Evolutionary conservation across 1,140 invertebrate genomes (phyloP).

Genomic region (Hestina assimilis): DNA sequence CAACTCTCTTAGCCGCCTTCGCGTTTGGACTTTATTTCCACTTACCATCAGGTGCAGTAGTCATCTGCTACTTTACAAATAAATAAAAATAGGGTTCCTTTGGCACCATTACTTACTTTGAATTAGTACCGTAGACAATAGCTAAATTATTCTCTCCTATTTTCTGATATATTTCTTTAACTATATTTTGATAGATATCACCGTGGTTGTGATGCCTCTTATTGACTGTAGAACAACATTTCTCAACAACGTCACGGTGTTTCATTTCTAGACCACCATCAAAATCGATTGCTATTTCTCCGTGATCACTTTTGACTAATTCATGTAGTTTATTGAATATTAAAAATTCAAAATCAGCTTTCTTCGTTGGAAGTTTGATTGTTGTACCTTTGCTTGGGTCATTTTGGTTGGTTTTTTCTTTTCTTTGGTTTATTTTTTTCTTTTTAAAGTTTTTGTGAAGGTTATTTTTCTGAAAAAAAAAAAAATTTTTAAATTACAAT

Average conservation of each 20-base stretch:
- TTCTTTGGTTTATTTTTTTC: neutral
- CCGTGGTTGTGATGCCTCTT: neutral
- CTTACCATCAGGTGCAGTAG: no score
- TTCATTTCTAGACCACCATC: neutral
- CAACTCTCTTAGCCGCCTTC: no score
- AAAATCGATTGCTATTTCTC: neutral
- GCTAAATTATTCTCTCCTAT: neutral
- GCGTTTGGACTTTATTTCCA: no score
- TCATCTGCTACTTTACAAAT: neutral
- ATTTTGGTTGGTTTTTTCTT: neutral
- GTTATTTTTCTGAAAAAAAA: neutral
- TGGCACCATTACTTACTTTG: conserved; percentile 2
- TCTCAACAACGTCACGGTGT: neutral
- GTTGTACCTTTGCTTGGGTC: neutral
- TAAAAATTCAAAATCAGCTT: neutral
- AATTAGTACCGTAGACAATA: neutral
- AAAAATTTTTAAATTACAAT: neutral
- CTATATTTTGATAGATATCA: neutral
- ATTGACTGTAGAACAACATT: neutral
- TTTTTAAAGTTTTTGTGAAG: neutral
- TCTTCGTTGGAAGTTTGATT: neutral
- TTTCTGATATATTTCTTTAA: neutral
- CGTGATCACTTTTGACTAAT: neutral
- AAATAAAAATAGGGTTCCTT: neutral
- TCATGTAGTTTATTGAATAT: neutral